These are phyloP conservation scores for Heteromormyrus szaboi DNA, from an alignment of 2,797 vertebrate species.

Conservation along the genomic window DNA sequence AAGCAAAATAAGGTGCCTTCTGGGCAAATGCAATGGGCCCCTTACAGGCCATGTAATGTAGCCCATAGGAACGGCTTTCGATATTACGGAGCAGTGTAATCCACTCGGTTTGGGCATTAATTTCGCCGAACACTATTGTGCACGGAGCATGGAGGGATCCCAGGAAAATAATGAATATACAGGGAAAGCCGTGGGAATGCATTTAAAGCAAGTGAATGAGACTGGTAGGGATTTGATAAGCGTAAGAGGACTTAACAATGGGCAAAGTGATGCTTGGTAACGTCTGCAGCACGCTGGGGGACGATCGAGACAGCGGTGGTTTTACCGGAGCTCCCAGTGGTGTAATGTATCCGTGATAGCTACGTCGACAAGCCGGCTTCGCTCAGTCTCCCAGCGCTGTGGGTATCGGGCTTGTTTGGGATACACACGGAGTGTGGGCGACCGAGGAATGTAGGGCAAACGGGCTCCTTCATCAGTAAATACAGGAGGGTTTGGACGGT, in stretches of 20 bases:
- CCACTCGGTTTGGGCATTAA: not conserved
- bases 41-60: not conserved
- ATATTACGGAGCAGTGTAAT: not conserved
- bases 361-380: not conserved
- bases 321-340: not conserved
- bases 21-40: not conserved
- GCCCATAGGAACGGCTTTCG: not conserved
- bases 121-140: not conserved
- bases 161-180: not conserved
- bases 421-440: not conserved
- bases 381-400: not conserved
- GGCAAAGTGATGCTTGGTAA: constrained; percentile 1
- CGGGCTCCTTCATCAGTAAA: not conserved
- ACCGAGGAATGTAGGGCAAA: constrained; percentile 8
- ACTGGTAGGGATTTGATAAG: constrained; percentile 5
- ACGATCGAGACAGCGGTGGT: not conserved
- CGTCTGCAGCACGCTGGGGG: not conserved
- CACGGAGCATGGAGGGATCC: not conserved
- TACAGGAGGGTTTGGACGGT: not conserved
- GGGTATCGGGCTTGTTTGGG: not conserved
- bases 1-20: not conserved
- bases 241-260: constrained; percentile 3
- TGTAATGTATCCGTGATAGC: not conserved
- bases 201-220: not conserved
- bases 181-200: not conserved